Conservation (phyloP, 2,113 vertebrate genomes). For the Epinephelus lanceolatus region DNA sequence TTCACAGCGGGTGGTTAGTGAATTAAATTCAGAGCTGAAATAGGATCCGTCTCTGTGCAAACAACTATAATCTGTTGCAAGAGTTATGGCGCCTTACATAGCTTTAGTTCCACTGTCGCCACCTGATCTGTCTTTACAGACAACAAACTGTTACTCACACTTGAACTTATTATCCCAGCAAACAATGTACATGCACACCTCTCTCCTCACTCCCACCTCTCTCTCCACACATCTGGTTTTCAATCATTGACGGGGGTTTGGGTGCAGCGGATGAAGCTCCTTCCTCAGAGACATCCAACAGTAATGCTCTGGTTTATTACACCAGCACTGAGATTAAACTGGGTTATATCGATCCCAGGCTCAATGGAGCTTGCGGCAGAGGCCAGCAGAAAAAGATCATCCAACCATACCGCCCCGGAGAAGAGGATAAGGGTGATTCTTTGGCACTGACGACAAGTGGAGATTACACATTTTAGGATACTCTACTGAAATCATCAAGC, state of each 20-base stretch:
- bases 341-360: slow-evolving; percentile 58
- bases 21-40: slow-evolving; percentile 18
- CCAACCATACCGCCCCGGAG: neutral
- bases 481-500: slow-evolving; percentile 22
- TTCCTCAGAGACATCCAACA: slow-evolving; percentile 38
- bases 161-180: slow-evolving; percentile 33
- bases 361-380: slow-evolving; percentile 50
- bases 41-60: neutral
- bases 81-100: neutral
- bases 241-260: slow-evolving; percentile 32
- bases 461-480: slow-evolving; percentile 10
- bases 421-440: slow-evolving; percentile 10
- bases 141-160: neutral
- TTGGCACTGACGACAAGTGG: slow-evolving; percentile 2
- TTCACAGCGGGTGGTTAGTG: neutral
- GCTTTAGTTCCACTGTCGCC: neutral
- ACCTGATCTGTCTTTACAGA: neutral
- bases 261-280: neutral
- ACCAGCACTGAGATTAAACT: slow-evolving; percentile 55
- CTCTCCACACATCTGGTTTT: slow-evolving; percentile 35
- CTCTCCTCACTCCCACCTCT: neutral
- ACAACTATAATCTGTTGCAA: neutral
- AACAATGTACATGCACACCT: slow-evolving; percentile 12
- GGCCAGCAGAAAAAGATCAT: slow-evolving; percentile 32
- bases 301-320: slow-evolving; percentile 60